phyloP scores from a whole-genome alignment of 1,140 invertebrate genomes.

The Drosophila mayri region DNA sequence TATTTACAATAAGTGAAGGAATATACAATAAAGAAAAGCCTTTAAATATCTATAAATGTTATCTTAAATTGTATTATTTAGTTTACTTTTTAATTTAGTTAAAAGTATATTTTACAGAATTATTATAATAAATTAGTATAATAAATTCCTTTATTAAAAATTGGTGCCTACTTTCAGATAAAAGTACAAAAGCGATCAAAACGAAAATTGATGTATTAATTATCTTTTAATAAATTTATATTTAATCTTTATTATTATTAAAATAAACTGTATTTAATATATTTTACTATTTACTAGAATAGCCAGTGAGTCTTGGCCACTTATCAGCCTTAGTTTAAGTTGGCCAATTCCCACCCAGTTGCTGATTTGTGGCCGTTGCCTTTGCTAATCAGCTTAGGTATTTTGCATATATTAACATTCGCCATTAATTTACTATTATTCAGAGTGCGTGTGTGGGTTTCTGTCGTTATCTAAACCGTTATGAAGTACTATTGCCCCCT shows the following conservation, averaged over 20 bases:
- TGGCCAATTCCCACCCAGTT: slow-evolving; percentile 10
- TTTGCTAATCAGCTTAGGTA: slow-evolving; percentile 60
- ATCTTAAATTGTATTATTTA: neutral
- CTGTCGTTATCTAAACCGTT: slow-evolving; percentile 17
- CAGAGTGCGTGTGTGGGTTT: slow-evolving; percentile 8
- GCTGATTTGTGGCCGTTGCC: slow-evolving; percentile 18
- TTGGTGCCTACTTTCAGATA: neutral
- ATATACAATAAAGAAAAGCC: no score
- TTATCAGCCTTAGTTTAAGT: slow-evolving; percentile 5
- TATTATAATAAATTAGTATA: no score
- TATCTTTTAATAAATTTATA: neutral
- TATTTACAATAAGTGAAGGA: no score
- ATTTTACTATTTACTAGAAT: neutral
- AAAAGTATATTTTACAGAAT: neutral
- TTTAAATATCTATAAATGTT: neutral
- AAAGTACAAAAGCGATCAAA: neutral
- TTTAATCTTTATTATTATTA: neutral
- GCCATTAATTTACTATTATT: slow-evolving; percentile 45
- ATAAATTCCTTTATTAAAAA: neutral
- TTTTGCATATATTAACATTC: slow-evolving; percentile 50
- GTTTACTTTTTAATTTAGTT: neutral
- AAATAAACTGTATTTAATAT: neutral
- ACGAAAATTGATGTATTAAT: no score
- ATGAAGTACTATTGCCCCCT: slow-evolving; percentile 22
- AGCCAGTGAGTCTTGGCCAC: neutral